These are phyloP conservation scores for Glomeris maerens DNA, from an alignment of 1,140 invertebrate species.

Conservation along the genomic window DNA sequence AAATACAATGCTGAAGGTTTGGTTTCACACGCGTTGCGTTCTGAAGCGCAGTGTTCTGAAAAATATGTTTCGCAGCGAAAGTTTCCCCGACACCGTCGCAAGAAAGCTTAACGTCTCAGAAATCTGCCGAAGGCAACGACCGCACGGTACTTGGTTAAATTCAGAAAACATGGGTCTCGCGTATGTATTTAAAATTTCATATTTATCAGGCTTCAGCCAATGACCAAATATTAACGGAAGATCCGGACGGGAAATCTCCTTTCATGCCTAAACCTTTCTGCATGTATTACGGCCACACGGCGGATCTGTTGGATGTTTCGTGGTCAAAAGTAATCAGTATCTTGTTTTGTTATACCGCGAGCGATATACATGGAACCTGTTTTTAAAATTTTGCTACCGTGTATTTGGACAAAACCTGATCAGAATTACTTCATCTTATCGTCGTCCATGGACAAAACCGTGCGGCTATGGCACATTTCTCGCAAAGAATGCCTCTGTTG, in stretches of 20 bases:
- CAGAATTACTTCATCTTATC: slow-evolving; percentile 92
- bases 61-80: slow-evolving; percentile 19
- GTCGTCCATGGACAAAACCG: slow-evolving; percentile 97
- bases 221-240: no score
- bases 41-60: not conserved
- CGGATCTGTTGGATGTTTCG: slow-evolving; percentile 87
- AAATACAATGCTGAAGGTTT: slow-evolving; percentile 71
- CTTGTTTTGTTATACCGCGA: not conserved
- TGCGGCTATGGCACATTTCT: slow-evolving; percentile 93
- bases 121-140: slow-evolving; percentile 43
- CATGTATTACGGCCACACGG: slow-evolving; percentile 85
- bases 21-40: not conserved
- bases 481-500: slow-evolving; percentile 92
- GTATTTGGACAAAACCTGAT: slow-evolving; percentile 16
- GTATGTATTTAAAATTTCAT: no score
- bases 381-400: slow-evolving; percentile 8
- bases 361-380: not conserved
- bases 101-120: slow-evolving; percentile 66
- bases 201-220: no score
- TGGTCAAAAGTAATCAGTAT: slow-evolving; percentile 70
- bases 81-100: slow-evolving; percentile 68
- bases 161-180: no score
- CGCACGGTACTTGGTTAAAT: no score
- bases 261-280: slow-evolving; percentile 90
- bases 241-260: slow-evolving; percentile 43